Percentiles rank a stretch among this genome's conserved stretches.
phyloP scores from a whole-genome alignment of 92 coral and sea anemone genomes.

The Parazoanthus atlanticus region DNA sequence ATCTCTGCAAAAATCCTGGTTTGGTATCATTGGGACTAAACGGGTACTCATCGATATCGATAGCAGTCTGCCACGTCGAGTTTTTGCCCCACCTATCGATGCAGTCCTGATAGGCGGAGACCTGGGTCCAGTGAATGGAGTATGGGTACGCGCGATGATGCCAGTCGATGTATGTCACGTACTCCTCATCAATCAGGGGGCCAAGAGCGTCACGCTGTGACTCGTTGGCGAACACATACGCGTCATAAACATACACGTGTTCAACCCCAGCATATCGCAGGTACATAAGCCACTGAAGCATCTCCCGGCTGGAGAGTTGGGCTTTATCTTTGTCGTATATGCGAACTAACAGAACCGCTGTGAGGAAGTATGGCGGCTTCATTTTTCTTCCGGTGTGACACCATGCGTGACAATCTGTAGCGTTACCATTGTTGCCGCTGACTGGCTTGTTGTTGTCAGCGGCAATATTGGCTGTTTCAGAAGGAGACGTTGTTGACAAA shows the following conservation, averaged over 20 bases:
- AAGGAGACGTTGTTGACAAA: too few relatives aligned
- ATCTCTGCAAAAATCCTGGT: constrained; percentile 34
- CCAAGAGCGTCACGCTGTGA: constrained; percentile 50
- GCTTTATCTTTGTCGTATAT: constrained; percentile 43
- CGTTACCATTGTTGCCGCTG: background rate
- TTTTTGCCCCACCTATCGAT: constrained; percentile 6
- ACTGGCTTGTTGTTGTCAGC: background rate
- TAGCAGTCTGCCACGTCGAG: constrained; percentile 37
- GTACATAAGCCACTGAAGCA: constrained; percentile 57
- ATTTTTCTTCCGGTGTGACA: constrained; percentile 13
- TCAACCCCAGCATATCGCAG: constrained; percentile 61
- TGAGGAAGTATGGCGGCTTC: constrained; percentile 53
- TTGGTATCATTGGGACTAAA: constrained; percentile 38
- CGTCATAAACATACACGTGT: constrained; percentile 52
- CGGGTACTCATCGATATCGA: constrained; percentile 59
- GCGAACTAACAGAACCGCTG: constrained; percentile 58
- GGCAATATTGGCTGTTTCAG: background rate
- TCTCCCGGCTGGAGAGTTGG: constrained; percentile 45
- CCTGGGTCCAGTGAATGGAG: constrained; percentile 41
- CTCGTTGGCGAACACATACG: constrained; percentile 43
- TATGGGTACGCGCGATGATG: constrained; percentile 40
- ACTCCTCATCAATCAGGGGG: constrained; percentile 38
- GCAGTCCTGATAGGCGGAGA: constrained; percentile 46
- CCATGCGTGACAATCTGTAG: constrained; percentile 29
- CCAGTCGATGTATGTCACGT: constrained; percentile 60